Base-by-base conservation (phyloP, 2,797 vertebrate species). In the Atherinosoma microstoma region DNA sequence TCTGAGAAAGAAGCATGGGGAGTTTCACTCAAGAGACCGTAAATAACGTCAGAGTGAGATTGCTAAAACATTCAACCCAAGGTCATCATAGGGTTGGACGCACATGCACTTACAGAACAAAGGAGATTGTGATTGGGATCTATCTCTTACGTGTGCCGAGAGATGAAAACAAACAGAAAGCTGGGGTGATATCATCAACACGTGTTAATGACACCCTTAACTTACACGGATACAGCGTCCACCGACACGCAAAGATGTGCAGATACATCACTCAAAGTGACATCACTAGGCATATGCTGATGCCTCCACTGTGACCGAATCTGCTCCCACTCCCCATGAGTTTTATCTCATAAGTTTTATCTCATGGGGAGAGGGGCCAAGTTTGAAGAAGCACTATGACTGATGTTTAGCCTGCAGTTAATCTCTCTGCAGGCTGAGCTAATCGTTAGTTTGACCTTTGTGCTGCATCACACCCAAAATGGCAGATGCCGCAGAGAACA, bases 121-220 rank as follows among this genome's bases (percentile, higher is more conserved):
- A 58, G 12, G 36, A 49, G 51, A 73, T 32, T 63, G 57, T 78
- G 64, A 75, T 9, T 12, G 49, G 11, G 36, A 66, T 70, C 32
- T 53, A 62, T 78, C 35, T 29, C 56, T 81, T 27, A 47, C 49
- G 72, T 61, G 57, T 42, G 27, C 65, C 29, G 59, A 70, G 73
- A 82, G 27, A 75, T 61, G 67, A 87, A 87, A 82, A 79, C 75
- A 89, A 85, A 82, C 61, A 83, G 27, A 71, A 75, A 70, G 42
- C 24, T 32, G 8, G 30, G 36, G 32, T 90, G 81, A 87, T 78
- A 73, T 88, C 81, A 86, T 88, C 49, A 70, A 57, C 76, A 80
- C 54, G 70, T 67, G 63, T 47, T 75, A 65, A 78, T 76, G 60
- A 77, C 73, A 74, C 62, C 64, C 60, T 79, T 42, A 59, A 5